Base-by-base conservation (phyloP, 2,113 vertebrate species). In the Ciconia stormi region DNA sequence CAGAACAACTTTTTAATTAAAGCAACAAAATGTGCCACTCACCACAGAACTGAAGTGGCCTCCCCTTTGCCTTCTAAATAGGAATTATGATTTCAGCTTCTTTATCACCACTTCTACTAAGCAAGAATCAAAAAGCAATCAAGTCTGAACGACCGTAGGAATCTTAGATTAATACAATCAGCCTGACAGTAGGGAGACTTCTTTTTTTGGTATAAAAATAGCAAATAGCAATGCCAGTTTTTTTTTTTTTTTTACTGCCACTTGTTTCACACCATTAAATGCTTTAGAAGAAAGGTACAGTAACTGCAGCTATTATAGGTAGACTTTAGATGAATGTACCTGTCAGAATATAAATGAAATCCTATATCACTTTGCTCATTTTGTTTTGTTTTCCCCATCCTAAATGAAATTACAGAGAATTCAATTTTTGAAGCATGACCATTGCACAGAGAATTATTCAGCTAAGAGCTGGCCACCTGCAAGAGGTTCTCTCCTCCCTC, bases 321-420 rank as follows among this genome's bases (percentile, higher is more conserved):
- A 96, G 90, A 87, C 55, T 80, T 95, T 66, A 97, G 97, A 97
- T 97, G 47, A 97, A 98, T 96, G 97, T 84, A 94, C 87, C 93
- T 97, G 93, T 89, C 96, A 98, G 89, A 93, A 93, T 69, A 80
- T 73, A 97, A 98, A 97, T 84, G 85, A 96, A 98, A 97, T 96
- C 93, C 89, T 94, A 61, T 89, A 95, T 97, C 92, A 85, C 91
- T 97, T 96, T 59, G 73, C 94, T 97, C 32, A 59, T 96, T 89
- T 87, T 82, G 76, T 91, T 96, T 95, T 94, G 86, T 93, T 96
- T 96, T 90, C 44, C 85, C 42, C 74, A 95, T 93, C 87, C 90
- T 86, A 97, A 98, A 98, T 97, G 77, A 96, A 98, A 97, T 98
- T 98, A 98, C 65, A 71, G 90, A 84, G 85, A 98, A 98, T 98